A percentile compares a stretch with the other conserved stretches of the same genome.
Conservation (phyloP, 92 coral and sea anemone species). For the Heliopora coerulea region DNA sequence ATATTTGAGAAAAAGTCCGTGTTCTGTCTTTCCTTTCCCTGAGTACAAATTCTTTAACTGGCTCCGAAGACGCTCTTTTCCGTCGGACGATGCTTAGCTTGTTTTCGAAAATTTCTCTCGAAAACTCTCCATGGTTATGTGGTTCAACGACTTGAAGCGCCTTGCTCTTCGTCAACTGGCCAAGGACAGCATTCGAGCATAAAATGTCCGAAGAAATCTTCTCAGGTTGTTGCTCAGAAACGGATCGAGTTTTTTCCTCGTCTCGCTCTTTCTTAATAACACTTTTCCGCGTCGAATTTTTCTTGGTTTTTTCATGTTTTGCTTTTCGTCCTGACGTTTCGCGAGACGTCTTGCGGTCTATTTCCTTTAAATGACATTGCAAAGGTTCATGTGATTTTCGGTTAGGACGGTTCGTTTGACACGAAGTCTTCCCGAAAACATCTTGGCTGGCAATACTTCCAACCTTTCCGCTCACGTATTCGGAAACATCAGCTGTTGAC, state of each 20-base stretch:
- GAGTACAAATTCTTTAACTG: not conserved
- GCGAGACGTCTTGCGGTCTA: no score
- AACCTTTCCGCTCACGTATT: no score
- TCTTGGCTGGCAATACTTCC: no score
- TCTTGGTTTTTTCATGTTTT: not conserved
- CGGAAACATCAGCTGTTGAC: no score
- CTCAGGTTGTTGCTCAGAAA: not conserved
- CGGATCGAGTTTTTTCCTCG: not conserved
- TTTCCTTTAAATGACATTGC: no score
- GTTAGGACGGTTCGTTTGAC: no score
- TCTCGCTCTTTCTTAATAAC: not conserved
- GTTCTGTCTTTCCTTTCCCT: not conserved
- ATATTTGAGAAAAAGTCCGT: not conserved
- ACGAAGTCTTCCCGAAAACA: no score
- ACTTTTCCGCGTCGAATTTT: not conserved
- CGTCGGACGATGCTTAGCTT: not conserved
- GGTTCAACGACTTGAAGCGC: not conserved
- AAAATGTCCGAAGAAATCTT: not conserved
- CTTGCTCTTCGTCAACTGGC: not conserved
- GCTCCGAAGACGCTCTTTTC: constrained; percentile 17
- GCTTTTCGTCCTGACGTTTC: no score
- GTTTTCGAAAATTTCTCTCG: not conserved
- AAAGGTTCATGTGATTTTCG: no score
- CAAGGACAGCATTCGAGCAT: not conserved
- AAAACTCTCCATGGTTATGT: not conserved